Conservation (phyloP, 1,140 invertebrate species). For the Neodiprion pinetum region DNA sequence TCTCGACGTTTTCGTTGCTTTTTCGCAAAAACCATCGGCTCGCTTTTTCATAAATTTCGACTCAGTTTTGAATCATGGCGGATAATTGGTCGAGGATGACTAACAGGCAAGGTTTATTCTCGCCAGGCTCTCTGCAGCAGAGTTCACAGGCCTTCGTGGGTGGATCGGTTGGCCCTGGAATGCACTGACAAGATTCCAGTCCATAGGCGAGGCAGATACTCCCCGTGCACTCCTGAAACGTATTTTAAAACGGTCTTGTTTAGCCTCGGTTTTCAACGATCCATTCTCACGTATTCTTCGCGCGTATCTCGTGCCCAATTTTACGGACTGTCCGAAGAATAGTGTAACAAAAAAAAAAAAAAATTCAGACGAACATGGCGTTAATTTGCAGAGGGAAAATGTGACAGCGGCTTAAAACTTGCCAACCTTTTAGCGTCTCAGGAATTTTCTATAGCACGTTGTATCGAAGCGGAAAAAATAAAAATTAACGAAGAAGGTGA, state of each 20-base stretch:
- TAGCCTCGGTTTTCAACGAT: not conserved
- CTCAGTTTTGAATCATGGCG: not conserved
- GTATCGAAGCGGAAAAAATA: not conserved
- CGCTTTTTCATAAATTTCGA: not conserved
- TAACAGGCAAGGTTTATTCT: constrained; percentile 75
- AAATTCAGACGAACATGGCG: not conserved
- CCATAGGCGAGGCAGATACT: constrained; percentile 93
- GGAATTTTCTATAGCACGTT: not conserved
- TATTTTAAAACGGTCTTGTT: not conserved
- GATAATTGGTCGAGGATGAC: constrained; percentile 34
- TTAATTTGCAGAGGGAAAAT: not conserved
- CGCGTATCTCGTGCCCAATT: not conserved
- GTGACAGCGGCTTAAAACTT: not conserved
- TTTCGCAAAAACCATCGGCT: too few relatives aligned
- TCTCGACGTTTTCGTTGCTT: too few relatives aligned
- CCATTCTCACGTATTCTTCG: not conserved
- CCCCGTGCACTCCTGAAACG: constrained; percentile 83
- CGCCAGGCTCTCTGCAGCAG: constrained; percentile 87
- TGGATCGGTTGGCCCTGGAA: constrained; percentile 76
- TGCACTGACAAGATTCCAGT: constrained; percentile 95
- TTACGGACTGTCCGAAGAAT: not conserved
- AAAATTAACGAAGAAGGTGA: not conserved
- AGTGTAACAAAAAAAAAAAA: not conserved
- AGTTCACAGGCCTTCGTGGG: constrained; percentile 87
- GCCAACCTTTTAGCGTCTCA: too few relatives aligned